Evolutionary conservation across 2,888 invertebrate genomes (phyloP).

Genomic region (Andrena dorsata): DNA sequence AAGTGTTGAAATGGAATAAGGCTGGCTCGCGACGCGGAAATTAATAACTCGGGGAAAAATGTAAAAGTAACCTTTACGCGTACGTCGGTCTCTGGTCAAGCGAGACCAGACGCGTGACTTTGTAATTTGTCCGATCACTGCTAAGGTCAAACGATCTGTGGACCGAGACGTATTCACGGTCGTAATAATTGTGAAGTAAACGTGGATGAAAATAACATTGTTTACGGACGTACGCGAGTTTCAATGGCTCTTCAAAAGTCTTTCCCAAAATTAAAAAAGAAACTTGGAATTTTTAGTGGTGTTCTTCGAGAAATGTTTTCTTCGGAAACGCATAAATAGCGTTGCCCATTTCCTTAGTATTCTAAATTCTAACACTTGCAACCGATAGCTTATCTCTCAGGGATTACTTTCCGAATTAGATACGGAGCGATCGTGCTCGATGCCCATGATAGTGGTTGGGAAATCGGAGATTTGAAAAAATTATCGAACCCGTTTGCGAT

Average conservation of each 20-base stretch:
- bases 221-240: neutral
- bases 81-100: slow-evolving; percentile 1
- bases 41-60: slow-evolving; percentile 8
- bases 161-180: slow-evolving; percentile 29
- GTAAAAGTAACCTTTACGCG: slow-evolving; percentile 14
- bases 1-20: slow-evolving; percentile 25
- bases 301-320: neutral
- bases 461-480: slow-evolving; percentile 37
- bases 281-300: neutral
- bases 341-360: slow-evolving; percentile 11
- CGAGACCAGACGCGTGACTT: neutral
- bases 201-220: slow-evolving; percentile 25
- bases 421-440: neutral
- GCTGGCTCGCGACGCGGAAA: neutral
- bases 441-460: slow-evolving; percentile 10
- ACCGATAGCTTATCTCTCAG: slow-evolving; percentile 47
- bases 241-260: neutral
- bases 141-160: slow-evolving; percentile 37
- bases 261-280: too few relatives aligned
- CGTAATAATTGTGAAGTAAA: slow-evolving; percentile 32
- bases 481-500: slow-evolving; percentile 29
- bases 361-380: slow-evolving; percentile 8
- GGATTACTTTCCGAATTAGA: slow-evolving; percentile 34
- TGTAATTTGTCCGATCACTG: slow-evolving; percentile 32
- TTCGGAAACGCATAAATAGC: neutral